Evolutionary conservation across 2,888 invertebrate species (phyloP), one percentile per base, ranked within the genome.

Genomic region (Globia sparganii): DNA sequence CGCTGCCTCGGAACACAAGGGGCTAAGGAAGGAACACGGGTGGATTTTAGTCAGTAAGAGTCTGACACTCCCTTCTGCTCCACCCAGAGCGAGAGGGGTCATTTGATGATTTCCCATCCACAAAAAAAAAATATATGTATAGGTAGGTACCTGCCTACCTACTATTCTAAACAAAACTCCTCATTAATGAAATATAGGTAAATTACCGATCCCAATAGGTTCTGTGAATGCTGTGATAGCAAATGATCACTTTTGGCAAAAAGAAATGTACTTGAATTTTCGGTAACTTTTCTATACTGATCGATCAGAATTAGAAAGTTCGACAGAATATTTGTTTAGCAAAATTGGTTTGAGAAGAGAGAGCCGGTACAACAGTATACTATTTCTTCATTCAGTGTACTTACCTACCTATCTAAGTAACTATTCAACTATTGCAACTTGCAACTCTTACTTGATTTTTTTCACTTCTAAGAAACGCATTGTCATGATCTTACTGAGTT

Each of bases 331-430:
- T 76, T 84, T 84, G 58, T 67, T 62, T 70, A 65, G 59, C 79
- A 56, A 76, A 84, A 83, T 77, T 77, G 64, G 21, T 34, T 56
- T 84, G 58, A n/a, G 59, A 72, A 72, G 82, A 69, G 84, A 83
- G 82, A 83, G 68, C 40, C 56, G 56, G 56, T 28, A 56, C 13
- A 70, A 58, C 61, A 62, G 49, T 71, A 31, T 46, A 31, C 43
- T 56, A 53, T 83, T 81, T 74, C 78, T 65, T 75, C 49, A 82
- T 72, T 65, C 56, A 40, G 56, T 46, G 31, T 61, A 11, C 11
- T 3, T n/a, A 11, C 9, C 53, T 53, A 8, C 8, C 49, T 46
- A 31, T 34, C 28, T 49, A 62, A 73, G 66, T 66, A 53, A 53
- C 59, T 56, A 62, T 40, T 49, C 18, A 37, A 56, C 37, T n/a